These are phyloP conservation scores for Theonella swinhoei DNA, from an alignment of 37 sponge, comb jelly and placozoan species.

Conservation along the genomic window DNA sequence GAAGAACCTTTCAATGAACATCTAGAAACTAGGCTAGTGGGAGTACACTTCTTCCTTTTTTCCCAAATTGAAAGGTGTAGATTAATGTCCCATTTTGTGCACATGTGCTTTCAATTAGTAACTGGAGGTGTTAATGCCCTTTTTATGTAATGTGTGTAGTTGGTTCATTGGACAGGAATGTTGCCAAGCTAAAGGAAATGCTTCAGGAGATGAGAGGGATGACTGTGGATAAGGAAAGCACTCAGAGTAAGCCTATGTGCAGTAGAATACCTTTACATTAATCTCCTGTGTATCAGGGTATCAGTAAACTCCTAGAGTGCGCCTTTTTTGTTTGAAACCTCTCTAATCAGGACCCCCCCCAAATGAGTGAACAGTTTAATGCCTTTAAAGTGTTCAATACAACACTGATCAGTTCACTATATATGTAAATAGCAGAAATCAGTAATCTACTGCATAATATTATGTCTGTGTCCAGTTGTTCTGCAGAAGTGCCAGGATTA, in stretches of 20 bases:
- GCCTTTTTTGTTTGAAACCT: too few relatives aligned
- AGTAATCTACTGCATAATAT: too few relatives aligned
- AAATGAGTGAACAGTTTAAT: too few relatives aligned
- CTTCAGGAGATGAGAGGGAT: background rate
- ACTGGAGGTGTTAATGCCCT: background rate
- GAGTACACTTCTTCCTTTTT: background rate
- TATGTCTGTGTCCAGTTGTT: too few relatives aligned
- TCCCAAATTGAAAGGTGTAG: too few relatives aligned
- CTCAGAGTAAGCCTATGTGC: background rate
- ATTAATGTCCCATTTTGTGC: too few relatives aligned
- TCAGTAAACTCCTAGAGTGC: background rate
- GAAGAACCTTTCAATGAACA: background rate
- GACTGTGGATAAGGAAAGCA: background rate
- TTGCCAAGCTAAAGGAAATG: background rate
- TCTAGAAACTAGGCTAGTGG: background rate
- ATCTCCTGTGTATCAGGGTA: background rate
- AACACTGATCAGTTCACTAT: too few relatives aligned
- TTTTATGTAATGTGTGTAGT: too few relatives aligned
- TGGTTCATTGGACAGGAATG: background rate
- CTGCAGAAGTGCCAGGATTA: constrained; percentile 10
- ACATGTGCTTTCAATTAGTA: too few relatives aligned
- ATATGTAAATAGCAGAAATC: too few relatives aligned
- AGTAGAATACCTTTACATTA: background rate
- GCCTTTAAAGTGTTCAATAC: too few relatives aligned
- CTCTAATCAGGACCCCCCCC: too few relatives aligned